Conservation (phyloP, 1,140 invertebrate species). For the Chionoecetes opilio region DNA sequence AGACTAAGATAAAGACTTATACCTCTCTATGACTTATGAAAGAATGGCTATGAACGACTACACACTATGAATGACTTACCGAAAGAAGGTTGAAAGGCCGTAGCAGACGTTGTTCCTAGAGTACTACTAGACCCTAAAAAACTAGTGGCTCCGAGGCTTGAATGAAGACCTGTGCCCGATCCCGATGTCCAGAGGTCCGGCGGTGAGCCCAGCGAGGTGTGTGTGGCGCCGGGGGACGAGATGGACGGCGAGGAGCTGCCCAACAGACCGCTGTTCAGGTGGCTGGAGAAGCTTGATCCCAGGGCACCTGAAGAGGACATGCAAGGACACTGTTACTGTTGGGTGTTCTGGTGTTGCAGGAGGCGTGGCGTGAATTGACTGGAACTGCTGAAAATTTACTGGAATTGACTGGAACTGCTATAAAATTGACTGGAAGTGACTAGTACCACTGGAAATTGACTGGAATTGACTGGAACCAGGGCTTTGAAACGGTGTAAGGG, state of each 20-base stretch:
- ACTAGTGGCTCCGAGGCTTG: constrained; percentile 60
- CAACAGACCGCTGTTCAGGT: constrained; percentile 58
- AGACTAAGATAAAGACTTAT: too few species aligned
- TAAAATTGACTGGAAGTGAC: too few species aligned
- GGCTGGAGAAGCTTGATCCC: constrained; percentile 59
- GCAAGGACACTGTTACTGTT: too few species aligned
- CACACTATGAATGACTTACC: constrained; percentile 1
- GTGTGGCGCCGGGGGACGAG: constrained; percentile 62
- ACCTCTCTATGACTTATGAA: too few species aligned
- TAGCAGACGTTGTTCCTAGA: constrained; percentile 51
- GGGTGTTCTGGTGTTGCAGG: background rate
- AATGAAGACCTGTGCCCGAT: constrained; percentile 46
- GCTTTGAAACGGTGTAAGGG: too few species aligned
- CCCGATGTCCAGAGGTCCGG: constrained; percentile 68
- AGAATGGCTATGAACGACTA: too few species aligned
- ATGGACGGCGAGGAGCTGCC: constrained; percentile 60
- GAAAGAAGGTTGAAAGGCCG: constrained; percentile 71
- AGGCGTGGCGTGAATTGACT: too few species aligned
- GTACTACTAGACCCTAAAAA: constrained; percentile 62
- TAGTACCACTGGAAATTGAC: too few species aligned
- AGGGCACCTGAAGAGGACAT: constrained; percentile 48
- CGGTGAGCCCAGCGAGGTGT: constrained; percentile 46
- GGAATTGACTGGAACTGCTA: too few species aligned
- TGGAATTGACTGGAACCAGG: too few species aligned
- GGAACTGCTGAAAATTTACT: too few species aligned